Base-by-base conservation (phyloP, 2,113 vertebrate species). In the Mixornis gularis region DNA sequence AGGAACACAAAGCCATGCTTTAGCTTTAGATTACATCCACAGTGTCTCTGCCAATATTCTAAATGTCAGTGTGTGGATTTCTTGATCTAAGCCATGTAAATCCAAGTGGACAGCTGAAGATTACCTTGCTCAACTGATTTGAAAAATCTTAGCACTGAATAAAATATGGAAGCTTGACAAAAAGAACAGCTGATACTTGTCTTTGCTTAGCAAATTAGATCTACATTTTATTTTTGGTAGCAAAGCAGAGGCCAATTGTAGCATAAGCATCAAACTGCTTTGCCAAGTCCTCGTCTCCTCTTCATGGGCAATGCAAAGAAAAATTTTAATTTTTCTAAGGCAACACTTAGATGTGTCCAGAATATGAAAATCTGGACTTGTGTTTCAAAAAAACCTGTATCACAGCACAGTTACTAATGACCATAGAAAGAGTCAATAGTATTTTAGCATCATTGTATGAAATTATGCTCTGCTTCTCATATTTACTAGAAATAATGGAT, bases 131-230 rank as follows among this genome's bases (percentile, higher is more conserved):
- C 63, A 85, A 93, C 48, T n/a, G 59, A 80, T 82, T 14, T 79
- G 71, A 91, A 87, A 95, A 92, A 77, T 65, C 60, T 79, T 69
- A 70, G 74, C 9, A 3, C 62, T 87, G 73, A 92, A 91, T 84
- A 86, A 90, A 94, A 87, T 65, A 95, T 76, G 74, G 87, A 93
- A 79, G 69, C 70, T 41, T 89, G 92, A 87, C 80, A 92, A 89
- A 94, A 90, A 87, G 84, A 94, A 93, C 88, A 95, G 89, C 86
- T 94, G 93, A 94, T 81, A 93, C 77, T 79, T 90, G 32, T 71
- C 90, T 90, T 90, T 89, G 77, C 90, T 94, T 71, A 88, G 94
- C 80, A 91, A 95, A 86, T 93, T 59, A 90, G 56, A 90, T 85
- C 85, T 59, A 80, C 1, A 2, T 88, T 92, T 92, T 88, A 95